Evolutionary conservation across 1,140 invertebrate genomes (phyloP).

Genomic region (Drosophila kohkoa): DNA sequence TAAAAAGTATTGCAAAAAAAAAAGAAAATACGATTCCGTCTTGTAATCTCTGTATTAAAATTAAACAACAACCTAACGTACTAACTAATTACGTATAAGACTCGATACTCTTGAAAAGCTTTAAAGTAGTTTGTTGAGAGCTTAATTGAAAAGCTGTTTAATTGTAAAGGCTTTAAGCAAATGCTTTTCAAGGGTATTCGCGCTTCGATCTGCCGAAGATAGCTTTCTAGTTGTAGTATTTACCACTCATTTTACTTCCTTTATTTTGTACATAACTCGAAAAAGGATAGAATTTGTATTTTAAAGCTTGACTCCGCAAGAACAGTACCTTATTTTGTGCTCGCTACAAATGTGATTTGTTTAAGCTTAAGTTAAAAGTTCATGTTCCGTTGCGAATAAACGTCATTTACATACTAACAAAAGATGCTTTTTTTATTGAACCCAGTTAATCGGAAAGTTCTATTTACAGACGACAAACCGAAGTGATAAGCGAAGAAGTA

Average conservation of each 20-base stretch:
- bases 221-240: slow-evolving; percentile 18
- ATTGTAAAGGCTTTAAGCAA: neutral
- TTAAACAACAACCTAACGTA: slow-evolving; percentile 7
- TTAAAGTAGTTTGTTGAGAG: neutral
- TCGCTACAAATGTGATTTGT: slow-evolving; percentile 76
- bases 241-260: slow-evolving; percentile 4
- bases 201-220: slow-evolving; percentile 1
- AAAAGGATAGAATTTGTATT: slow-evolving; percentile 4
- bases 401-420: slow-evolving; percentile 55
- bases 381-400: slow-evolving; percentile 65
- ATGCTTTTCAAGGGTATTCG: slow-evolving; percentile 18
- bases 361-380: slow-evolving; percentile 52
- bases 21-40: slow-evolving; percentile 42
- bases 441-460: slow-evolving; percentile 23
- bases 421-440: neutral
- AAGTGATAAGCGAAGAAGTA: slow-evolving; percentile 14
- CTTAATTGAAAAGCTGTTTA: neutral
- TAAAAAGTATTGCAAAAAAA: slow-evolving; percentile 35
- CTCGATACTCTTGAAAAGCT: slow-evolving; percentile 16
- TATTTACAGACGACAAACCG: slow-evolving; percentile 28
- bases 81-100: slow-evolving; percentile 23
- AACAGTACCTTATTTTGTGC: slow-evolving; percentile 44
- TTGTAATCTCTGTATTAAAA: slow-evolving; percentile 34
- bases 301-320: slow-evolving; percentile 30
- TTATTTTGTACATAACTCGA: slow-evolving; percentile 30